Base-by-base conservation (phyloP, 2,113 vertebrate species). In the Caranx melampygus region DNA sequence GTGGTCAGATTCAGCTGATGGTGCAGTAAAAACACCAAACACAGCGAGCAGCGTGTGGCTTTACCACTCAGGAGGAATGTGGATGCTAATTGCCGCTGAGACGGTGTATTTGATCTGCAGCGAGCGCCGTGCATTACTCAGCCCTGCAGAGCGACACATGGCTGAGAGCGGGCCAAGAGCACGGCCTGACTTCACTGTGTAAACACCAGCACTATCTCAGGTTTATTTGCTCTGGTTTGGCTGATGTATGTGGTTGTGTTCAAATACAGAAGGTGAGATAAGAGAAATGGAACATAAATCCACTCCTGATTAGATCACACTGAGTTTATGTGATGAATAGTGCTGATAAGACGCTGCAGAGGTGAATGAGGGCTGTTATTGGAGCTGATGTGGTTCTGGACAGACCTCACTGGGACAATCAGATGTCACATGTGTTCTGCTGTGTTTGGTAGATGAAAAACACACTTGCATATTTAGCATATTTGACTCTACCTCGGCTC, bases 131-230 rank as follows among this genome's bases (percentile, higher is more conserved):
- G 45, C 60, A 76, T 84, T 70, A 65, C 42, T 78, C 67, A 83
- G 62, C 45, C 60, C 31, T 14, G 54, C 75, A 68, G 37, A 87
- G 77, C 10, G 35, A 72, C 81, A 82, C 61, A 73, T 64, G 6
- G 37, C 81, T 81, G 80, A 89, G 79, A 84, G 72, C n/a, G 69
- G 72, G 84, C 87, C 80, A 87, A 82, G 77, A 79, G 44, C 61
- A 26, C 18, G 3, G 72, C 37, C 75, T 66, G 84, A 79, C 26
- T 61, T 79, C 52, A 71, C 83, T 88, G 61, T 78, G 75, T 88
- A 82, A 92, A 91, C 84, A 84, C 49, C 0, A 44, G 55, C 55
- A 49, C 58, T 70, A 75, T 81, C 82, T 74, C 20, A 12, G 52
- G 78, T 88, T 76, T 91, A 79, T 90, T 92, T 79, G 55, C 35